Conservation (phyloP, 2,888 invertebrate genomes). For the Bombylius discolor region DNA sequence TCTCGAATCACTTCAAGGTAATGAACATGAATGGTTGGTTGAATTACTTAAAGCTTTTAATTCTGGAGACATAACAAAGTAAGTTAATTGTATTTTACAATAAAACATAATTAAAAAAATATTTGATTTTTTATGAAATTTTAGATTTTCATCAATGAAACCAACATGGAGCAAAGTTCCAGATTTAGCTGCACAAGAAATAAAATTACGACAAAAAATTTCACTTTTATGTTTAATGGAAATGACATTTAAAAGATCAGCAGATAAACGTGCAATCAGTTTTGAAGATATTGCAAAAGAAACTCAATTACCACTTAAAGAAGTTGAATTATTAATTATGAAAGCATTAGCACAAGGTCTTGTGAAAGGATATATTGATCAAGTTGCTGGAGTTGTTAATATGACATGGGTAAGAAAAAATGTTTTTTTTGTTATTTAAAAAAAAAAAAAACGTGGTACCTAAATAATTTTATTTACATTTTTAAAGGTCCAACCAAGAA, state of each 20-base stretch:
- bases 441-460: background rate
- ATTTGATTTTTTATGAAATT: background rate
- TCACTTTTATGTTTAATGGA: conserved; percentile 90
- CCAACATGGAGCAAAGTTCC: conserved; percentile 66
- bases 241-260: conserved; percentile 93
- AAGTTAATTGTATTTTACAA: conserved; percentile 21
- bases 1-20: conserved; percentile 66
- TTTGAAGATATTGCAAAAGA: conserved; percentile 83
- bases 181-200: conserved; percentile 69
- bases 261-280: conserved; percentile 71
- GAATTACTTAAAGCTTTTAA: conserved; percentile 80
- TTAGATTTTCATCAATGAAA: conserved; percentile 53
- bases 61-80: conserved; percentile 63
- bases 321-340: conserved; percentile 94
- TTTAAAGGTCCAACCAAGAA: conserved; percentile 52
- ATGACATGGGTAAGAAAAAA: conserved; percentile 49
- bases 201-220: conserved; percentile 79
- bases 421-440: background rate
- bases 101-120: background rate
- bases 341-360: conserved; percentile 90
- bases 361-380: conserved; percentile 89
- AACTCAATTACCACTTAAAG: conserved; percentile 67
- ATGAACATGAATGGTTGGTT: conserved; percentile 75
- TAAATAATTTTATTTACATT: background rate
- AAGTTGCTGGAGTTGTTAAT: conserved; percentile 56